phyloP scores from a whole-genome alignment of 1,140 invertebrate genomes.

The Brachionus manjavacas region DNA sequence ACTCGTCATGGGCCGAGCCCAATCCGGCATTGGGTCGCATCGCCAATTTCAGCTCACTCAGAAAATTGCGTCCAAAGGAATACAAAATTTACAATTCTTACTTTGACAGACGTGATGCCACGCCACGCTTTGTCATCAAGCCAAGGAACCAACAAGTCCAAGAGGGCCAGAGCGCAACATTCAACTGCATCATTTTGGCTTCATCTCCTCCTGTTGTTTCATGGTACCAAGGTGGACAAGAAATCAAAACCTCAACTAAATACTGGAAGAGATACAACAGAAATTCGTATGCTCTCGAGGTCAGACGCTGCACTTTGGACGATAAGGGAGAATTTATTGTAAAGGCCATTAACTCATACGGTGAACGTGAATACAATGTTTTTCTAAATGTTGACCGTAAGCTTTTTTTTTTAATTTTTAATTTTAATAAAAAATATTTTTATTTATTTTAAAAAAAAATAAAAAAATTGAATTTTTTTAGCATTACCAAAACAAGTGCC shows the following conservation, averaged over 20 bases:
- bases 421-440: background rate
- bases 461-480: slow-evolving; percentile 46
- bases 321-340: slow-evolving; percentile 96
- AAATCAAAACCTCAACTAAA: slow-evolving; percentile 93
- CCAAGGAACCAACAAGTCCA: slow-evolving; percentile 89
- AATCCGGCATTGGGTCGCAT: slow-evolving; percentile 86
- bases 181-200: slow-evolving; percentile 92
- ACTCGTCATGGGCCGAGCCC: slow-evolving; percentile 80
- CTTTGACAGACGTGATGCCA: slow-evolving; percentile 87
- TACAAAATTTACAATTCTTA: slow-evolving; percentile 91
- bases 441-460: background rate
- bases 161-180: slow-evolving; percentile 92
- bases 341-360: slow-evolving; percentile 93
- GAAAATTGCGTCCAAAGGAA: slow-evolving; percentile 89
- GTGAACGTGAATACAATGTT: slow-evolving; percentile 87
- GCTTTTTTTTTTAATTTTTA: no score
- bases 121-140: slow-evolving; percentile 92
- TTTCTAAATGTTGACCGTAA: slow-evolving; percentile 89
- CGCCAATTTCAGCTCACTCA: slow-evolving; percentile 91
- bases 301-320: slow-evolving; percentile 86
- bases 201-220: slow-evolving; percentile 85
- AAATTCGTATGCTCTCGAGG: slow-evolving; percentile 93
- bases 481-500: background rate
- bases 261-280: slow-evolving; percentile 96
- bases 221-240: slow-evolving; percentile 87